phyloP scores from a whole-genome alignment of 1,140 invertebrate genomes.

The Hyphantria cunea region DNA sequence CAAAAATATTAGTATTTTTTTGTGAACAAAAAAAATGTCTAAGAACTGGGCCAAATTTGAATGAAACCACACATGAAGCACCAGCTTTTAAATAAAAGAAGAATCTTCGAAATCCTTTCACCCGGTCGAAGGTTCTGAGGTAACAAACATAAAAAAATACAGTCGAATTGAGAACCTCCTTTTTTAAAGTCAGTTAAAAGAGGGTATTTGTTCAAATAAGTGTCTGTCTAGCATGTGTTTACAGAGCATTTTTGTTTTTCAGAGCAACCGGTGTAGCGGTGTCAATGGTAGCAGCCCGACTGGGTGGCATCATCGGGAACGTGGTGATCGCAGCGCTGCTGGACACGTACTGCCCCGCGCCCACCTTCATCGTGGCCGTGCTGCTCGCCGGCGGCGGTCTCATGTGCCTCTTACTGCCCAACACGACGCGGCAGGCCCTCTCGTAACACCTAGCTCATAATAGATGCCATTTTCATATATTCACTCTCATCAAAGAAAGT shows the following conservation, averaged over 20 bases:
- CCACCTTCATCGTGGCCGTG: constrained; percentile 92
- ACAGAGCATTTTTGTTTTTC: constrained; percentile 16
- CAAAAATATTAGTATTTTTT: no score
- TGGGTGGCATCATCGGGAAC: constrained; percentile 93
- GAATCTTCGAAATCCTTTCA: no score
- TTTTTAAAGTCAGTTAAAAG: no score
- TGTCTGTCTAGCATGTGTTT: no score
- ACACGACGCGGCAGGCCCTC: constrained; percentile 91
- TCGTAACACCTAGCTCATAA: constrained; percentile 23
- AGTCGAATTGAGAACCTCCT: no score
- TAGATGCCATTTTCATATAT: constrained; percentile 6
- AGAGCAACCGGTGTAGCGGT: constrained; percentile 93
- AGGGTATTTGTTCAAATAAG: no score
- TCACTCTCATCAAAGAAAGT: constrained; percentile 1
- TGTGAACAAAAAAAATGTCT: no score
- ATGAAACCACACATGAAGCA: no score
- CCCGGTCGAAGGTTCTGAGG: no score
- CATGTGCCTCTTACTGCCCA: constrained; percentile 92
- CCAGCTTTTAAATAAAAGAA: no score
- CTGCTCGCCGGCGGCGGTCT: constrained; percentile 91
- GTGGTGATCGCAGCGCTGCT: constrained; percentile 91
- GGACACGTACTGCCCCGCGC: constrained; percentile 91
- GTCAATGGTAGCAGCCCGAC: constrained; percentile 92
- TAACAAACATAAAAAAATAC: no score
- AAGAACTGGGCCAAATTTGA: no score